These are phyloP conservation scores for Parnassius orleans DNA, from an alignment of 2,888 invertebrate genomes.

Conservation along the genomic window DNA sequence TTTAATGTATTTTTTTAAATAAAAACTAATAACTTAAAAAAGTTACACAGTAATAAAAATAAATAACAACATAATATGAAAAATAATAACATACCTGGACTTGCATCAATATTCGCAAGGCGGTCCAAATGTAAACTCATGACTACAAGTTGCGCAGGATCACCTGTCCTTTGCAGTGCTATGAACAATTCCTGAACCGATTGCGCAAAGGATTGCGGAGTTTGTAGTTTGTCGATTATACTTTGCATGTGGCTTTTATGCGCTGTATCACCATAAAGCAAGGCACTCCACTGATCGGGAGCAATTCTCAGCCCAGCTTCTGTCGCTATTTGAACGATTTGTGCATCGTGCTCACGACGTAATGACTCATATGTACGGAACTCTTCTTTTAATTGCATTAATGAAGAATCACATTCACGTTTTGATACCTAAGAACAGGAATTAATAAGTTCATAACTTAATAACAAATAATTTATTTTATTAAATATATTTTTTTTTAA, in stretches of 20 bases:
- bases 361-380: constrained; percentile 96
- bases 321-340: constrained; percentile 98
- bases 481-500: too few species aligned
- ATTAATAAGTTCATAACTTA: too few species aligned
- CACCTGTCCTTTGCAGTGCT: constrained; percentile 93
- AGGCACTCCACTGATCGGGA: constrained; percentile 98
- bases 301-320: constrained; percentile 98
- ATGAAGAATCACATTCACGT: constrained; percentile 96
- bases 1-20: too few species aligned
- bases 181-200: constrained; percentile 95
- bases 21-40: too few species aligned
- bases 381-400: constrained; percentile 99
- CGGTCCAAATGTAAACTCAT: constrained; percentile 90
- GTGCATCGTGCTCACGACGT: constrained; percentile 97
- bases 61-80: neutral
- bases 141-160: constrained; percentile 87
- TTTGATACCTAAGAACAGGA: constrained; percentile 88
- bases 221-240: constrained; percentile 91
- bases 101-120: constrained; percentile 92
- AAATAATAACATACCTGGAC: constrained; percentile 80
- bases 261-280: constrained; percentile 96
- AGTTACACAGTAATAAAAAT: neutral
- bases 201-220: constrained; percentile 94
- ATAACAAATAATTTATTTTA: too few species aligned
- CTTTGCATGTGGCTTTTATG: constrained; percentile 99